phyloP scores from a whole-genome alignment of 2,113 vertebrate genomes.

The Isichthys henryi region DNA sequence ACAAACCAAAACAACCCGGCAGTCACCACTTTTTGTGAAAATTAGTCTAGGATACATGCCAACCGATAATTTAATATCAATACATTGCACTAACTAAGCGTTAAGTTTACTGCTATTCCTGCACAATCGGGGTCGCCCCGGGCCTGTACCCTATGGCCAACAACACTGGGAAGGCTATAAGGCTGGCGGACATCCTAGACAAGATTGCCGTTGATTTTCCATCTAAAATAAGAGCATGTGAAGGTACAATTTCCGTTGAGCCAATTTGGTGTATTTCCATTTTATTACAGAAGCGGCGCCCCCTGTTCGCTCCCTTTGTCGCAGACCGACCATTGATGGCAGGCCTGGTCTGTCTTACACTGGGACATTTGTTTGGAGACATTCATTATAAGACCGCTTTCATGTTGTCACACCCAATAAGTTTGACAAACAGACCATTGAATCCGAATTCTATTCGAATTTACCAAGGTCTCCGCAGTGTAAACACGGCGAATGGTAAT shows the following conservation, averaged over 20 bases:
- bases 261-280: not conserved
- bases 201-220: not conserved
- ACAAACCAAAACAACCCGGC: not conserved
- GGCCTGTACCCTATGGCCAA: not conserved
- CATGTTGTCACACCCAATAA: not conserved
- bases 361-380: not conserved
- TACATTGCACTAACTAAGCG: not conserved
- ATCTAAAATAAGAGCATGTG: not conserved
- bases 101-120: not conserved
- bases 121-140: not conserved
- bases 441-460: not conserved
- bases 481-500: not conserved
- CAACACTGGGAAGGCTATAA: not conserved
- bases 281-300: not conserved
- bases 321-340: not conserved
- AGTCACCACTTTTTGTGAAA: not conserved
- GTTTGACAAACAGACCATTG: not conserved
- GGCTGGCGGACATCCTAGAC: not conserved
- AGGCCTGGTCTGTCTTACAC: not conserved
- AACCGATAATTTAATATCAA: not conserved
- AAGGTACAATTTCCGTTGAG: not conserved
- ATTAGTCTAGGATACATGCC: not conserved
- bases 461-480: not conserved
- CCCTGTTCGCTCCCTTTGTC: not conserved
- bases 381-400: not conserved